Percentiles rank a stretch among this genome's conserved stretches.
These are phyloP conservation scores for Acronicta alni DNA, from an alignment of 2,888 invertebrate genomes.

Conservation along the genomic window DNA sequence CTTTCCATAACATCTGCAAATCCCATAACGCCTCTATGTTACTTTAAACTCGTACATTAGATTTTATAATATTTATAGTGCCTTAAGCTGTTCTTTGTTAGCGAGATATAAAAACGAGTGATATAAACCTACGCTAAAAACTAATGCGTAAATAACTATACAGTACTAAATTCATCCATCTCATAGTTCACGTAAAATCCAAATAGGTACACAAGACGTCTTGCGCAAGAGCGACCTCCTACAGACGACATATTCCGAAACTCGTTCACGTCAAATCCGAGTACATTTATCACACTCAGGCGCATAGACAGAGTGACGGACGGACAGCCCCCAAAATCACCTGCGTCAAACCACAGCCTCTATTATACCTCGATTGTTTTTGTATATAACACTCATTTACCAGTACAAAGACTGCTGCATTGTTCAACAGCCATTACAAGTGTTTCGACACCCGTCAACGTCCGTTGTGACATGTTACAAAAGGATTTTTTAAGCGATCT, in stretches of 20 bases:
- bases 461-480: constrained; percentile 77
- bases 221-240: constrained; percentile 58
- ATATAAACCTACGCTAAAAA: constrained; percentile 22
- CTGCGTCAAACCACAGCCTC: constrained; percentile 78
- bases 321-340: constrained; percentile 77
- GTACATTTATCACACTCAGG: constrained; percentile 78
- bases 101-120: constrained; percentile 16
- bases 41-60: constrained; percentile 36
- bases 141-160: constrained; percentile 17
- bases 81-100: constrained; percentile 20
- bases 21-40: constrained; percentile 39
- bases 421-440: constrained; percentile 78
- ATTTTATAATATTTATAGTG: constrained; percentile 26
- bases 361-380: constrained; percentile 80
- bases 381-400: constrained; percentile 74
- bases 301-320: constrained; percentile 70
- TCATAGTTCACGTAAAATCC: constrained; percentile 40
- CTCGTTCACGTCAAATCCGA: constrained; percentile 67
- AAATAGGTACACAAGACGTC: constrained; percentile 31
- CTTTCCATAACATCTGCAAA: constrained; percentile 51
- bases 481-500: constrained; percentile 65
- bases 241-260: constrained; percentile 61
- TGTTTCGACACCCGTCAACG: constrained; percentile 84
- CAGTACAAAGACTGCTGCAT: constrained; percentile 73
- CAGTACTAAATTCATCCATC: constrained; percentile 18